Evolutionary conservation across 2,113 vertebrate species (phyloP), one percentile per base, ranked within the genome.

Genomic region (Scatophagus argus): DNA sequence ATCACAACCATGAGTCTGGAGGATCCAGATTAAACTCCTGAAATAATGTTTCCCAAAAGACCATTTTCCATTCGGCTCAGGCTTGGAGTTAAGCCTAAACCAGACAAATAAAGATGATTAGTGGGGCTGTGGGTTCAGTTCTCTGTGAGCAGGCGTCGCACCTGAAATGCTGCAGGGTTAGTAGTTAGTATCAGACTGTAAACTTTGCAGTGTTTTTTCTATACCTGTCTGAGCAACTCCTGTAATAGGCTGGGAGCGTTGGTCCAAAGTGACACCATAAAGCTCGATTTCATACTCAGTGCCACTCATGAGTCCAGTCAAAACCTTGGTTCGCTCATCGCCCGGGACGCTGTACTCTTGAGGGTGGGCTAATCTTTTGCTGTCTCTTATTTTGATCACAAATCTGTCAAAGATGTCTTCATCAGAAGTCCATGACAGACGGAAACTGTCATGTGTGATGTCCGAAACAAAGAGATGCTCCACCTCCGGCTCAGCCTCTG

Each of bases 401-500:
- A 97, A 99, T 88, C 94, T 95, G 92, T 98, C 96, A 91, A 99
- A 99, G 90, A 95, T 83, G 74, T 95, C 96, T 0, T 98, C 96
- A 25, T 97, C 97, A 1, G 96, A 94, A 10, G 96, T 95, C 98
- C 97, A 99, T 19, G 97, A 96, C 68, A 99, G 93, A 69, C 95
- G 97, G 94, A 99, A 98, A 81, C 97, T 84, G 0, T 96, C 94
- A 1, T 95, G 93, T 2, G 95, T 96, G 60, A 95, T 87, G 70
- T 98, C 96, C 49, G 97, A 98, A 87, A 98, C 94, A 88, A 97
- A 94, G 69, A 99, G 96, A 92, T 98, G 96, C 92, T 98, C 97
- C 74, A 99, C 96, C 93, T 99, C 98, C 0, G 96, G 96, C 86
- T 98, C 97, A 3, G 96, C 96, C 95, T 98, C 98, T 99, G 95